Base-by-base conservation (phyloP, 37 sponge, comb jelly and placozoan genomes). In the Geodia barretti region DNA sequence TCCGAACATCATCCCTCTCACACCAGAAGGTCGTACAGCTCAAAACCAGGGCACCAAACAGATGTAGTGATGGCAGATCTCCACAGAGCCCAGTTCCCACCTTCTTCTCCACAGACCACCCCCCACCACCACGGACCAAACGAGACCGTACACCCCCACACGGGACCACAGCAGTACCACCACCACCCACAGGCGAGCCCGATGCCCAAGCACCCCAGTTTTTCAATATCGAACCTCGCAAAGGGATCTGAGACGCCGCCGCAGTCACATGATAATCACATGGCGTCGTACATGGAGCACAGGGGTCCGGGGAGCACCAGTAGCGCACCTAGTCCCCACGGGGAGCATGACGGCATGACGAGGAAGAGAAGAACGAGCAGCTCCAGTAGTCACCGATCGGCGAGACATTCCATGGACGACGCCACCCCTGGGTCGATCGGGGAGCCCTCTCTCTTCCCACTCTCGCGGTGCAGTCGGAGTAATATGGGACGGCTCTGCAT, bases 361-460 rank as follows among this genome's bases (percentile, higher is more conserved):
- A 78, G 39, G 42, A 62, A 78, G 1, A 21, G 78, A 31, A 33
- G 78, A 39, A 65, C 41, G 26, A 78, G 78, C 30, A 78, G 78
- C 39, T 78, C 78, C n/a, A 78, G 78, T 36, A 78, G 78, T 30
- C 30, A 62, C 2, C 37, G 43, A 17, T 78, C 78, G 20, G 1
- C 63, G 0, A 78, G 36, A 39, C 78, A 78, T 43, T 2, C 34
- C 54, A 43, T 74, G 43, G 54, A 47, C 14, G 54, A 47, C 14
- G 14, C 7, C 14, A n/a, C 14, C 54, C 7, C 14, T 47, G 54
- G 54, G 11, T 7, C 7, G 54, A 14, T 7, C 54, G 14, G 54
- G 54, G 7, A 47, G 54, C 14, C 54, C 54, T 14, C 54, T 47
- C 14, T 47, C 54, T 17, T 7, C 54, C 54, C 54, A 14, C 14